Evolutionary conservation across 1,140 invertebrate genomes (phyloP), one percentile per base, ranked within the genome.

Genomic region (Solenopsis fugax): DNA sequence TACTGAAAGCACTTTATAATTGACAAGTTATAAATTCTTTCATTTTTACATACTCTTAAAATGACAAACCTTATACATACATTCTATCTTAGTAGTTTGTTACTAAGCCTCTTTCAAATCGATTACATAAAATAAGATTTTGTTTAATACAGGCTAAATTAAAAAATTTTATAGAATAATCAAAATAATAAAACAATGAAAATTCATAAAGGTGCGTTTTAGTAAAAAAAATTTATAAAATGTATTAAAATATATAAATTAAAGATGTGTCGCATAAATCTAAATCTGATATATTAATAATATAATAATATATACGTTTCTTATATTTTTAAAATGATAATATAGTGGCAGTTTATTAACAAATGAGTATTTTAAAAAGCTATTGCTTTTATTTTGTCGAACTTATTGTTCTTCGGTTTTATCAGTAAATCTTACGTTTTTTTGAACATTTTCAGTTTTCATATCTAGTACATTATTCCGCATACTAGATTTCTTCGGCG

Each of bases 351-450:
- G 56, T 67, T 18, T 56, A 10, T 62, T 64, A 64, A 72, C 78
- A 72, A 76, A 37, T 71, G 34, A 71, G 24, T 85, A 87, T 85
- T 72, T 18, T 45, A 73, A 48, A 58, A 52, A 65, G 21, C 1
- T 45, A 21, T 2, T 58, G 21, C 16, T 77, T 45, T 48, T 71
- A 37, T 86, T 77, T 76, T 18, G 58, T 29, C 60, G 62, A 21
- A 34, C 78, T 58, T 56, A 41, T 18, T 62, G 29, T 18, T 88
- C 13, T 48, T 62, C 21, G 16, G 41, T 67, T 86, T 88, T 80
- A 65, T 92, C 85, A 91, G 41, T 93, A 80, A 95, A 95, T 71
- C 92, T 89, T 34, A 95, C 94, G 6, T 87, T 91, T 71, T 94
- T 95, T 6, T 84, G 62, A 6, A n/a, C 65, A 60, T 87, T 88